A percentile compares a stretch with the other conserved stretches of the same genome.
phyloP scores from a whole-genome alignment of 2,113 vertebrate genomes.

The Grantiella picta region DNA sequence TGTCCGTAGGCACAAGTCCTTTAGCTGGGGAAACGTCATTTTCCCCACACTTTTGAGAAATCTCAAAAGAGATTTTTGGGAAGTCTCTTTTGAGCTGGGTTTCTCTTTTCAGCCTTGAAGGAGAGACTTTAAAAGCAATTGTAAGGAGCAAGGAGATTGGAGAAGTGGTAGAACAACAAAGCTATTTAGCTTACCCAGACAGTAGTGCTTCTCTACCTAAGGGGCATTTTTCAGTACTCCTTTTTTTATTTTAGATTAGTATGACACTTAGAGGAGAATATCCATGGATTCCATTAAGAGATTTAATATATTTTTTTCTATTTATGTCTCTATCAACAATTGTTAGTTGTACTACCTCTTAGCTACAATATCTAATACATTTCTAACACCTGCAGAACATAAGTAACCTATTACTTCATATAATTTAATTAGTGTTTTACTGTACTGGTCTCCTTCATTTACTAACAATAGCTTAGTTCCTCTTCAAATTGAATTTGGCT shows the following conservation, averaged over 20 bases:
- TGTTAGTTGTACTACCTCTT: not conserved
- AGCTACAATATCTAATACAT: not conserved
- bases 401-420: not conserved
- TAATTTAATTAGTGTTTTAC: not conserved
- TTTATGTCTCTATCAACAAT: not conserved
- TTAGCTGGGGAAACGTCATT: not conserved
- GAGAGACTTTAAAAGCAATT: not conserved
- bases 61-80: not conserved
- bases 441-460: not conserved
- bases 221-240: not conserved
- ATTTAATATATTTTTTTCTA: not conserved
- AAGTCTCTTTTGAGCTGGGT: not conserved
- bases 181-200: not conserved
- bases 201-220: not conserved
- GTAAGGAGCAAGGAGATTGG: not conserved
- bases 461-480: not conserved
- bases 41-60: not conserved
- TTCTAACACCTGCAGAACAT: not conserved
- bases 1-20: not conserved
- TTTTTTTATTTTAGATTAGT: not conserved
- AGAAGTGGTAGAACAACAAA: not conserved
- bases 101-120: not conserved
- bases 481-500: not conserved
- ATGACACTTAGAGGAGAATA: not conserved
- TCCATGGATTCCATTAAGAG: not conserved